Evolutionary conservation across 2,797 vertebrate genomes (phyloP), one percentile per base, ranked within the genome.

Genomic region (Gymnothorax reevesii): DNA sequence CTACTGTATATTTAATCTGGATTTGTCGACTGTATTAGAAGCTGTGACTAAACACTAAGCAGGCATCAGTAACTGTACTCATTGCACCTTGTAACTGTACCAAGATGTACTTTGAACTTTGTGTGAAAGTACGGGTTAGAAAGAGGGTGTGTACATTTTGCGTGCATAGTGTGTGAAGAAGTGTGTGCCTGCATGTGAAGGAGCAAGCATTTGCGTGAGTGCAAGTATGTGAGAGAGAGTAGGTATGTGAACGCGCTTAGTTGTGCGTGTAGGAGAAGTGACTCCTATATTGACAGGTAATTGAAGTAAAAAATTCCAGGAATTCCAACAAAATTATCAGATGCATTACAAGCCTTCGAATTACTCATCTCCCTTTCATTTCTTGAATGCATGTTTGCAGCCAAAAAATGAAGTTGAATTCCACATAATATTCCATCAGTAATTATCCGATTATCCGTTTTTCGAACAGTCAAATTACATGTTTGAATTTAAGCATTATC

Each of bases 281-380:
- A 66, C 71, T 73, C 71, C 27, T 33, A 73, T 73, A 66, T 73
- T 73, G 25, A 73, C 25, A 73, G 71, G 13, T 33, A 77, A 77
- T 49, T 77, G 17, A 77, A 49, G 73, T 77, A 5, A 15, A 25
- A 42, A 49, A 49, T 77, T 49, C 73, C 73, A 77, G 73, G 73
- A 77, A 77, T 17, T 15, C 33, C 73, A 49, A 17, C 33, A 77
- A 49, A 77, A 42, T 77, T 77, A 3, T 49, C n/a, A 1, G 10
- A 42, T 33, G 73, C 7, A 77, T 77, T 77, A 33, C 73, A 77
- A 49, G 42, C 33, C 42, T 73, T 73, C 42, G 71, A 33, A 17
- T 52, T 77, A 10, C 27, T 12, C 42, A 17, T 77, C 73, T 49
- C 73, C 6, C 73, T 77, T 8, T 77, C 33, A 49, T 77, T 17